Conservation (phyloP, 2,888 invertebrate genomes). For the Lasius fuliginosus region DNA sequence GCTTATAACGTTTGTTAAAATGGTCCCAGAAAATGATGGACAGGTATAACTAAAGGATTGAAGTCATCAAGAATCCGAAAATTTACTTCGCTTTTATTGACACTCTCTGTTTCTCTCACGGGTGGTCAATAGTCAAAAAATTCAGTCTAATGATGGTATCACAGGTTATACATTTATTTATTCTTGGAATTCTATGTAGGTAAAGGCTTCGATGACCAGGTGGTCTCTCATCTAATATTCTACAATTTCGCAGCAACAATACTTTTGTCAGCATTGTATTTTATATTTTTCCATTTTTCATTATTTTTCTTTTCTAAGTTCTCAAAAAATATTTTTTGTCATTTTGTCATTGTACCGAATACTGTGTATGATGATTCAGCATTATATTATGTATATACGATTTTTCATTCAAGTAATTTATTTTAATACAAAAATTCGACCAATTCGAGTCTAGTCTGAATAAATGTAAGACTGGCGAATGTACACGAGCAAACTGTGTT, state of each 20-base stretch:
- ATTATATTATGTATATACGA: background rate
- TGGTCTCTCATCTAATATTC: conserved; percentile 45
- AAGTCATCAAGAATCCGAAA: conserved; percentile 25
- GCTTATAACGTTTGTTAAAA: background rate
- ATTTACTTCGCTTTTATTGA: conserved; percentile 33
- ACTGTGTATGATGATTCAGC: background rate
- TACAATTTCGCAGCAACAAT: background rate
- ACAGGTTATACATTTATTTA: conserved; percentile 77
- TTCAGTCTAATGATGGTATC: conserved; percentile 34
- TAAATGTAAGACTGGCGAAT: background rate
- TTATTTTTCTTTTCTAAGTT: background rate
- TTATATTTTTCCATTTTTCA: background rate
- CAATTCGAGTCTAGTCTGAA: background rate
- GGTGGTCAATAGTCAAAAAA: conserved; percentile 62
- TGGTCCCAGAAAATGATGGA: background rate
- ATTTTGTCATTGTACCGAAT: background rate
- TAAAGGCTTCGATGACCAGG: conserved; percentile 68
- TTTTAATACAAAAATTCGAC: background rate
- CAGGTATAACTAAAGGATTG: background rate
- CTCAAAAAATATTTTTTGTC: background rate
- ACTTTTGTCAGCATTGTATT: background rate
- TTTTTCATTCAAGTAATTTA: background rate
- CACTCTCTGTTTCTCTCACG: conserved; percentile 63
- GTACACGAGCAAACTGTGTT: conserved; percentile 4
- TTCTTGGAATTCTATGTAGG: conserved; percentile 75